phyloP scores from a whole-genome alignment of 2,888 invertebrate genomes.

The Stenichneumon culpator region DNA sequence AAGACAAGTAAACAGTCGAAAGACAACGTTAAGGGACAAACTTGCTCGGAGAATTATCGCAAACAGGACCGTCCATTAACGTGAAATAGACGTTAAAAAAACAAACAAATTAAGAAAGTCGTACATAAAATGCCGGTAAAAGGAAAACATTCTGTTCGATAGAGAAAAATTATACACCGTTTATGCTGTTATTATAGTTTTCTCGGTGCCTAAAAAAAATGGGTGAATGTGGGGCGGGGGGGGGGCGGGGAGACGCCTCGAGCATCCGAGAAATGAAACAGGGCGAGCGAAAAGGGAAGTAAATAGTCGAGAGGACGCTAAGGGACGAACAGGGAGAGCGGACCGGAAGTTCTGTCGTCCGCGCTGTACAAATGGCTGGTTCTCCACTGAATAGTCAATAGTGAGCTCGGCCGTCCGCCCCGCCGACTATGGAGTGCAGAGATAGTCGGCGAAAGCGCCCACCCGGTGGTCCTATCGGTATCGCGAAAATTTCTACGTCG shows the following conservation, averaged over 20 bases:
- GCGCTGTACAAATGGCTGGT: slow-evolving; percentile 58
- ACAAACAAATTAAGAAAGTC: not conserved
- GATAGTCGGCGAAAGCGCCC: not conserved
- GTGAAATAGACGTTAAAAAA: not conserved
- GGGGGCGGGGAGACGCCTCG: not conserved
- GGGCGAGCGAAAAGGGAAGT: not conserved
- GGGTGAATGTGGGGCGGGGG: not conserved
- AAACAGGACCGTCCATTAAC: slow-evolving; percentile 21
- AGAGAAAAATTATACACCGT: too few species aligned
- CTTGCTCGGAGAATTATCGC: not conserved
- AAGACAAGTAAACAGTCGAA: too few species aligned
- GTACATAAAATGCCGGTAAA: not conserved
- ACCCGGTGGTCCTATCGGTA: slow-evolving; percentile 26
- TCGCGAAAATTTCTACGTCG: slow-evolving; percentile 26
- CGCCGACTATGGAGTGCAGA: not conserved
- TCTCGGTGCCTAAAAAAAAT: too few species aligned
- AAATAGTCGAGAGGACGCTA: slow-evolving; percentile 1
- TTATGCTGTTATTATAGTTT: not conserved
- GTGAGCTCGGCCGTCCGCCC: slow-evolving; percentile 16
- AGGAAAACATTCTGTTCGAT: too few species aligned
- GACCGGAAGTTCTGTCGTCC: slow-evolving; percentile 45
- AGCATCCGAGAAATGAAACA: not conserved
- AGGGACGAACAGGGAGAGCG: slow-evolving; percentile 32
- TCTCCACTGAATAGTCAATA: slow-evolving; percentile 61
- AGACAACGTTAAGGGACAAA: too few species aligned